Evolutionary conservation across 2,113 vertebrate genomes (phyloP).

Genomic region (Tragelaphus scriptus): DNA sequence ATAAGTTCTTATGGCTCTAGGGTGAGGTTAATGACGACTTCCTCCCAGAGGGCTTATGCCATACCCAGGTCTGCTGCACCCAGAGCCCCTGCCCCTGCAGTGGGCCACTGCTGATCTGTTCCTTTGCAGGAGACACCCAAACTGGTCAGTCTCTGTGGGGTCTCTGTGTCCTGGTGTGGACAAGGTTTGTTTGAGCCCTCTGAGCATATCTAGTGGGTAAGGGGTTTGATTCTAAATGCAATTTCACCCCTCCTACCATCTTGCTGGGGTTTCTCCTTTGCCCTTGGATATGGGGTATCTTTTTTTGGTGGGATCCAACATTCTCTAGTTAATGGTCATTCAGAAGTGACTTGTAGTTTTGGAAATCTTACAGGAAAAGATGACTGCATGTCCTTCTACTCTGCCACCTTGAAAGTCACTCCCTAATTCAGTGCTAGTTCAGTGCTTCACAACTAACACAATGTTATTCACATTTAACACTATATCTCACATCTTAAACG

Average conservation of each 20-base stretch:
- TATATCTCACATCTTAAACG: neutral
- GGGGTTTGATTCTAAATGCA: neutral
- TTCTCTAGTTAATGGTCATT: accelerated
- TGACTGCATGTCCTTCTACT: neutral
- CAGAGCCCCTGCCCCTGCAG: neutral
- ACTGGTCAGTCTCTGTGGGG: neutral
- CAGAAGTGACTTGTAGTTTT: neutral
- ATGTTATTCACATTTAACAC: neutral
- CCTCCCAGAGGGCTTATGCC: neutral
- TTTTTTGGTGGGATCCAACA: neutral
- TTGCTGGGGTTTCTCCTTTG: neutral
- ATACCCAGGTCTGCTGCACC: neutral
- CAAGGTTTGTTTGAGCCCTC: neutral
- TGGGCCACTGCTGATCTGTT: neutral
- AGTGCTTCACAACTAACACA: neutral
- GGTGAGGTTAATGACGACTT: neutral
- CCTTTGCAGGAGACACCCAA: neutral
- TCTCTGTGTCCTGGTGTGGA: neutral
- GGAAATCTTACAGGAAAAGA: neutral
- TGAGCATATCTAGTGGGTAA: neutral
- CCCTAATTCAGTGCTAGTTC: neutral
- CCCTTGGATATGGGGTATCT: neutral
- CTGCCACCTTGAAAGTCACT: neutral
- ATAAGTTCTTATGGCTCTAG: neutral
- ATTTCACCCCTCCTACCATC: neutral